phyloP scores from a whole-genome alignment of 2,113 vertebrate genomes.

The Poeciliopsis occidentalis region DNA sequence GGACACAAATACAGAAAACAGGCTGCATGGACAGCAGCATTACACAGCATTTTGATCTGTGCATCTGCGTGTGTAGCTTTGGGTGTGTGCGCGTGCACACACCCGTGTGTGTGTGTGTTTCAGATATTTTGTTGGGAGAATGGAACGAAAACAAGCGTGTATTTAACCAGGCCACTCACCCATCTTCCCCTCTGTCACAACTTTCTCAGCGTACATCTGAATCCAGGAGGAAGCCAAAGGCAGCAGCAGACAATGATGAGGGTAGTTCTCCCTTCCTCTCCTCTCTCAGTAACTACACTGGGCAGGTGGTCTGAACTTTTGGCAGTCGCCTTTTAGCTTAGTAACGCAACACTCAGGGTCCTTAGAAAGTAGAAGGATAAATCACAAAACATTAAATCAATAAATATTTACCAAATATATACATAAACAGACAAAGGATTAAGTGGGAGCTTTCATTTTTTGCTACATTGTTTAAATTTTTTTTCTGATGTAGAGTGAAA shows the following conservation, averaged over 20 bases:
- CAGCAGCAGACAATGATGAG: not conserved
- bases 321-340: conserved; percentile 2
- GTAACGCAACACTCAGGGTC: conserved; percentile 6
- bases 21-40: conserved; percentile 11
- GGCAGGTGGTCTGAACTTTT: conserved; percentile 28
- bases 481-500: too few relatives aligned
- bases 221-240: not conserved
- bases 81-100: too few relatives aligned
- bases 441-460: too few relatives aligned
- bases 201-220: conserved; percentile 73
- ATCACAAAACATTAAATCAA: not conserved
- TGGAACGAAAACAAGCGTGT: not conserved
- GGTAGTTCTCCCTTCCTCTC: conserved; percentile 24
- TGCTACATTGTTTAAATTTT: too few relatives aligned
- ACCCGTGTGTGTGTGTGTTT: conserved; percentile 1
- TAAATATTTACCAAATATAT: not conserved
- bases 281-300: conserved; percentile 17
- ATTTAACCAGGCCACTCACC: conserved; percentile 66
- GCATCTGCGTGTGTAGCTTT: not conserved
- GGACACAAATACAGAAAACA: conserved; percentile 57
- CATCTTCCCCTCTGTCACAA: conserved; percentile 72
- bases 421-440: too few relatives aligned
- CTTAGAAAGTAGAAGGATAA: not conserved
- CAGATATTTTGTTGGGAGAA: not conserved
- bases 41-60: conserved; percentile 29